These are phyloP conservation scores for Apogon hyalosoma DNA, from an alignment of 2,797 vertebrate genomes.

Conservation along the genomic window DNA sequence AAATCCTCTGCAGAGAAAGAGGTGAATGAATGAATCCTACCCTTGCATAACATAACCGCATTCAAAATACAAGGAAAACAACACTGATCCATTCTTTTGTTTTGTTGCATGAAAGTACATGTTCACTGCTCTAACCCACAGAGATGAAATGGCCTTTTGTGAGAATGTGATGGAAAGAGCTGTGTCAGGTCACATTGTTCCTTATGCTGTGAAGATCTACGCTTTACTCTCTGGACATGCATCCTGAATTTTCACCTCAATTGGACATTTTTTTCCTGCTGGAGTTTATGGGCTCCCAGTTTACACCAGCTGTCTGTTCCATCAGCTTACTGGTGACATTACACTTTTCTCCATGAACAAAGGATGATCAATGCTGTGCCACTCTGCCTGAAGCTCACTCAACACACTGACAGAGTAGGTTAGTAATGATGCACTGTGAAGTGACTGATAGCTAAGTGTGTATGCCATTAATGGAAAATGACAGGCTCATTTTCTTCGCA, in stretches of 20 bases:
- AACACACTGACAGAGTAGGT: slow-evolving; percentile 73
- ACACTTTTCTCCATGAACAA: slow-evolving; percentile 42
- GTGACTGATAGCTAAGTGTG: slow-evolving; percentile 72
- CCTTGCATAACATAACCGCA: not conserved
- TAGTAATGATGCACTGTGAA: slow-evolving; percentile 72
- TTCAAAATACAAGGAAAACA: slow-evolving; percentile 13
- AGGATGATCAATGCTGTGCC: slow-evolving; percentile 60
- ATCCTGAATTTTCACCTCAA: slow-evolving; percentile 8
- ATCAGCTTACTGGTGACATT: slow-evolving; percentile 49
- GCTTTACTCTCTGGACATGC: slow-evolving; percentile 9
- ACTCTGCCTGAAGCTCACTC: slow-evolving; percentile 69
- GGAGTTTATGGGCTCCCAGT: not conserved
- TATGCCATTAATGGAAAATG: slow-evolving; percentile 66
- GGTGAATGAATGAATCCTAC: not conserved
- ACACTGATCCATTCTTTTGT: slow-evolving; percentile 14
- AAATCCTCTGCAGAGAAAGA: not conserved
- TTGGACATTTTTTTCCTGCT: slow-evolving; percentile 1
- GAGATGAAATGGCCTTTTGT: slow-evolving; percentile 26
- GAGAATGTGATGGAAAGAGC: slow-evolving; percentile 34
- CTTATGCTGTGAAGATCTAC: slow-evolving; percentile 33
- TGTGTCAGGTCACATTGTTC: slow-evolving; percentile 54
- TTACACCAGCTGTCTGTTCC: slow-evolving; percentile 24
- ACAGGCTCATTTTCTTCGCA: slow-evolving; percentile 66
- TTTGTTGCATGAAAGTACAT: slow-evolving; percentile 11
- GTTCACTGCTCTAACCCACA: slow-evolving; percentile 18